Evolutionary conservation across 2,797 vertebrate species (phyloP), one percentile per base, ranked within the genome.

Genomic region (Orestias chungarensis): DNA sequence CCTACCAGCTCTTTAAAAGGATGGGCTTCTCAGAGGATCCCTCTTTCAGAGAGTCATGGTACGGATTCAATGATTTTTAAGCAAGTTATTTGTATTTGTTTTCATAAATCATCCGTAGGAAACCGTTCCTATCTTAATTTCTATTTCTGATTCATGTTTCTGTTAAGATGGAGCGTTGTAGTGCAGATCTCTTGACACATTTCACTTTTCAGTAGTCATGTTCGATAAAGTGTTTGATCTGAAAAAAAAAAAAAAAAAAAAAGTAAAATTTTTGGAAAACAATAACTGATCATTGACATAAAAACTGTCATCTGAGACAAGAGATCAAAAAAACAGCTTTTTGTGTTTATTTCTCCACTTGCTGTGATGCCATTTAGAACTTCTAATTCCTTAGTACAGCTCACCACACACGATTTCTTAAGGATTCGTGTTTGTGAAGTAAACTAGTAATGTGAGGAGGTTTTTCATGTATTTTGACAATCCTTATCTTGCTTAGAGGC

Each of bases 11-110:
- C 47, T 92, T 93, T 64, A 84, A 66, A 80, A 84, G 9, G 46
- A 47, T 94, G 67, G 91, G 92, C 43, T 93, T 94, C 59, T 88
- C 61, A 20, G 91, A 93, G 66, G 89, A 88, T 29, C 86, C 90
- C 14, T 85, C 82, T 2, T 78, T 89, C 62, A 92, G 84, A 47
- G 43, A 42, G 31, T 0, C 47, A 2, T 93, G 89, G 84, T 76
- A 73, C 80, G 25, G 0, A 44, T 79, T 83, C 46, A 86, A 76
- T 66, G 7, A 67, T 9, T 9, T 68, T 66, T 64, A 66, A 74
- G 25, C 15, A 27, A 20, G 46, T 3, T 33, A 31, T 27, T 8
- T 55, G 20, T 23, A 11, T 25, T 44, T 64, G 9, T 44, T 38
- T 55, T 12, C 46, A 38, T 27, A 62, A 27, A 46, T 17, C 5